Base-by-base conservation (phyloP, 2,113 vertebrate species). In the Nesoenas mayeri region DNA sequence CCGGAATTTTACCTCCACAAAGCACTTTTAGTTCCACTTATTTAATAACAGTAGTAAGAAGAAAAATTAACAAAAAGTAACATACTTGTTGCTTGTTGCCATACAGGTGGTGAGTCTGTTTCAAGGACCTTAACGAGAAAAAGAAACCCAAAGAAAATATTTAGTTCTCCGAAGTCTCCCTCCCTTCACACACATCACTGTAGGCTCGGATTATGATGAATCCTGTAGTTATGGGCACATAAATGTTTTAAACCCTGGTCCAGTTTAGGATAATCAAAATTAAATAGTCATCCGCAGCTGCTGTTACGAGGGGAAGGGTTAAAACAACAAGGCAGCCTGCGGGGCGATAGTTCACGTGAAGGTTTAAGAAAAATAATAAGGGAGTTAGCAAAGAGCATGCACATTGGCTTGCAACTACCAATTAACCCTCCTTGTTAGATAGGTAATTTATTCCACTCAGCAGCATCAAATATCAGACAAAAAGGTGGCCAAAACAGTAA, bases 401-500 rank as follows among this genome's bases (percentile, higher is more conserved):
- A 95, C 80, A 88, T 93, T 96, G 91, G 88, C 75, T 97, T 97
- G 87, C 89, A 97, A 96, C 88, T 97, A 97, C 95, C 97, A 98
- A 97, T 98, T 98, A 97, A 97, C 94, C 57, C 91, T 97, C 96
- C 95, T 96, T 97, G 92, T 98, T 97, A 98, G 89, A 96, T 75
- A 98, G 95, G 95, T 96, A 97, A 97, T 98, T 97, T 98, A 97
- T 97, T 98, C 95, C 86, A 97, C 90, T 97, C 96, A 96, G 89
- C 95, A 93, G 91, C 95, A 97, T 98, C 97, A 96, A 97, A 97
- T 97, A 97, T 96, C 97, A 98, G 95, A 95, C 79, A 96, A 97
- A 97, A 96, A 96, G 57, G 87, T 95, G 89, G 90, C 92, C 94
- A 97, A 98, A 98, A 97, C 88, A 98, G 94, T 98, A 98, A 98